Base-by-base conservation (phyloP, 2,888 invertebrate genomes). In the Aspidapion aeneum region DNA sequence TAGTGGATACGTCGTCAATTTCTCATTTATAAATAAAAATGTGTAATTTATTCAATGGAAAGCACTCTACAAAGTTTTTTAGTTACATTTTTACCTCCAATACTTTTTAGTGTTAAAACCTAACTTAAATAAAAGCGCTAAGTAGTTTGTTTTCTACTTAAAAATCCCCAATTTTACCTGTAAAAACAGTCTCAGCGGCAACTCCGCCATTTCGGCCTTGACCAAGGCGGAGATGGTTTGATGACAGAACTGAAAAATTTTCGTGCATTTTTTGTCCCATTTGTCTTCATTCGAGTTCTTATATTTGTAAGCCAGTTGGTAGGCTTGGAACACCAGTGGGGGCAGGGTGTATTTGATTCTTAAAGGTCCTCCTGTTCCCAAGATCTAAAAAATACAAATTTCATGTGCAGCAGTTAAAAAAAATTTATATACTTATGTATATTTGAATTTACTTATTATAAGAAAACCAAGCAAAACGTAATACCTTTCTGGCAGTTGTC, bases 221-320 rank as follows among this genome's bases (percentile, higher is more conserved):
- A 96, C 94, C 58, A 99, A 82, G 63, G 94, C 93, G 20, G 90
- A 91, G 73, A 99, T 95, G 0, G 97, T 98, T 73, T 94, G 92
- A 78, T 97, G 97, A 76, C 96, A 98, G 79, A 98, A 98, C 81
- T 98, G 95, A 83, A 99, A 95, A 69, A 99, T 96, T 81, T 98
- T 98, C 78, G 94, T 93, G 74, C 98, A 96, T 78, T 99, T 98
- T 80, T 96, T 97, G 79, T 97, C 94, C 98, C 98, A 99, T 84
- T 96, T 93, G 61, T 94, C 94, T 78, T 98, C 98, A 88, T 93
- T 87, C 9, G 91, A 88, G 64, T 87, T 85, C 17, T 90, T 83
- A 75, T 96, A 98, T 61, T 89, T 87, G 77, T 90, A 91, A 0
- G 96, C 94, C 55, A 98, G 83, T 60, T 91, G 87, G 78, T 93